Conservation (phyloP, 2,113 vertebrate genomes). For the Cyanoderma ruficeps region DNA sequence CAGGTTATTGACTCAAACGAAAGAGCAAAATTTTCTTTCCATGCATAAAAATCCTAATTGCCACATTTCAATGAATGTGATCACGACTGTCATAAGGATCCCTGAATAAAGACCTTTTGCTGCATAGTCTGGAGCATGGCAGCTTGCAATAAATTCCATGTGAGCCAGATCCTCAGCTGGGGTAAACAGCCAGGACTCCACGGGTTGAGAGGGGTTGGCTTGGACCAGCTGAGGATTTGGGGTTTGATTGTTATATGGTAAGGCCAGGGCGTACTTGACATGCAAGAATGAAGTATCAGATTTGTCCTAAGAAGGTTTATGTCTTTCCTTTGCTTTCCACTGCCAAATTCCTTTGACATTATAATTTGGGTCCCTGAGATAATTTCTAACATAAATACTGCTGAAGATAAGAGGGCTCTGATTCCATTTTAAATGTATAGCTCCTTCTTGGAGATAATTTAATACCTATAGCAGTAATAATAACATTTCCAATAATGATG, state of each 20-base stretch:
- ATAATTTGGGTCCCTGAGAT: slow-evolving; percentile 4
- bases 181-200: not conserved
- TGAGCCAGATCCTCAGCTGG: not conserved
- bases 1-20: not conserved
- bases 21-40: not conserved
- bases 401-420: not conserved
- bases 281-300: not conserved
- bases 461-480: slow-evolving; percentile 10
- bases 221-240: not conserved
- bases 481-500: not conserved
- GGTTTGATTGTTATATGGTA: not conserved
- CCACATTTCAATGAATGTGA: not conserved
- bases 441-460: slow-evolving; percentile 15
- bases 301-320: slow-evolving; percentile 25
- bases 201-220: not conserved
- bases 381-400: slow-evolving; percentile 23
- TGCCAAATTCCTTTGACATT: slow-evolving; percentile 21
- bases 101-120: not conserved
- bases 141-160: not conserved
- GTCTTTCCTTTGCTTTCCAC: not conserved
- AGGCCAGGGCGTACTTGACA: not conserved
- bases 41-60: not conserved
- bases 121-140: not conserved
- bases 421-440: not conserved
- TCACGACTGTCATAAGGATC: rapidly evolving